Evolutionary conservation across 2,113 vertebrate species (phyloP), one percentile per base, ranked within the genome.

Genomic region (Lophura nycthemera): DNA sequence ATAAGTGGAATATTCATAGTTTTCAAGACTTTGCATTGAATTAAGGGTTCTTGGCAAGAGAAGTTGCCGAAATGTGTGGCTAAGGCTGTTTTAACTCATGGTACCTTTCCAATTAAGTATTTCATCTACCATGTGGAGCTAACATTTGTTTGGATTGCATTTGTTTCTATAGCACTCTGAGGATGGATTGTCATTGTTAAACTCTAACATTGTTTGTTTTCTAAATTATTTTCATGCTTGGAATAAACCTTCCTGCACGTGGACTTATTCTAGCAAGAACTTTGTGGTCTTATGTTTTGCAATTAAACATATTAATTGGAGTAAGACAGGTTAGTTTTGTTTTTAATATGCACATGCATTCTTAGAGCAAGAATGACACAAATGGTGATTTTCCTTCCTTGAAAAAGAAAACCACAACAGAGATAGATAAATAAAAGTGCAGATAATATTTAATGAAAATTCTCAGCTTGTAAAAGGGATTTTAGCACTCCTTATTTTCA

Each of bases 61-160:
- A 80, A 88, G 52, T 80, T 88, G 38, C 50, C 60, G 91, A 84
- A 92, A 92, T 57, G n/a, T 86, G 63, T 93, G 76, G 65, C 87
- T 86, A 87, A 92, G 90, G 83, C 73, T 67, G 63, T 56, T 90
- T 72, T 86, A 92, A 86, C 38, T 94, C 59, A 43, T 84, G 50
- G 69, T 77, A 92, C 29, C 5, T 63, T 80, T 92, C 17, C 92
- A 96, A 96, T 96, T 94, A 93, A 82, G 27, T 32, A 69, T 77
- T 94, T 95, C 25, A 64, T 88, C 73, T 91, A 43, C n/a, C 88
- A 40, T 19, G 34, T 66, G 50, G 14, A 93, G 91, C 64, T 89
- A 87, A 20, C n/a, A 42, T 82, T 82, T 88, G 32, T 87, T 92
- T 91, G 89, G 71, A 67, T 93, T 92, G 54, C 45, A 12, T 74